Percentiles rank a stretch among this genome's conserved stretches.
Evolutionary conservation across 2,888 invertebrate genomes (phyloP).

Genomic region (Leucophenga maculata): DNA sequence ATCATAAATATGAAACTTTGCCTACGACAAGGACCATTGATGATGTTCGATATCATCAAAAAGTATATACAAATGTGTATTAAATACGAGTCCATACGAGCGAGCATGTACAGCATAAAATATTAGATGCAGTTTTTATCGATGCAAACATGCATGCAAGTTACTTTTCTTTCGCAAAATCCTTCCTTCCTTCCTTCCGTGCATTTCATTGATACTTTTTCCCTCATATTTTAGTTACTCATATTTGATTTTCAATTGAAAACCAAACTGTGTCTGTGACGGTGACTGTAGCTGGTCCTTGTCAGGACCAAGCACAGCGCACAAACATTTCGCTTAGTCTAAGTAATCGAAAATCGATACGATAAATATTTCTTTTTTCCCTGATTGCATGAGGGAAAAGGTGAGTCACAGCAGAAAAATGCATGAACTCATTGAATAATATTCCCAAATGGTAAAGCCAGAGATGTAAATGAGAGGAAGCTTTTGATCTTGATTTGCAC

Average conservation of each 20-base stretch:
- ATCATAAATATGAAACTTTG: not conserved
- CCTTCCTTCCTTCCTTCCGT: not conserved
- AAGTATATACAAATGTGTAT: not conserved
- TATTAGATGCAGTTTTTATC: too few relatives aligned
- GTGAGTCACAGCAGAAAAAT: not conserved
- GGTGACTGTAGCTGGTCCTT: not conserved
- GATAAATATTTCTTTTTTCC: slow-evolving; percentile 10
- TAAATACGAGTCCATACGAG: not conserved
- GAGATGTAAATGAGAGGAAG: not conserved
- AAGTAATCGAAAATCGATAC: slow-evolving; percentile 22
- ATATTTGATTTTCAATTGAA: slow-evolving; percentile 7
- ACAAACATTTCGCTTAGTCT: not conserved
- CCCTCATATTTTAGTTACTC: not conserved
- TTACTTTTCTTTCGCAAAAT: not conserved
- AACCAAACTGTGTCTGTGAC: not conserved
- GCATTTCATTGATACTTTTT: not conserved
- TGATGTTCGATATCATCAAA: slow-evolving; percentile 2
- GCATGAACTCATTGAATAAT: not conserved
- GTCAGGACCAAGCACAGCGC: not conserved
- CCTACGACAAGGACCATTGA: not conserved
- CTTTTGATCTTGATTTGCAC: slow-evolving; percentile 9
- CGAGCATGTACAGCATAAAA: not conserved
- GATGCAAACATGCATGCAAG: not conserved
- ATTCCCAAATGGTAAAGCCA: too few relatives aligned
- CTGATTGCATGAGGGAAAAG: not conserved